Base-by-base conservation (phyloP, 2,113 vertebrate genomes). In the Oncorhynchus tshawytscha region DNA sequence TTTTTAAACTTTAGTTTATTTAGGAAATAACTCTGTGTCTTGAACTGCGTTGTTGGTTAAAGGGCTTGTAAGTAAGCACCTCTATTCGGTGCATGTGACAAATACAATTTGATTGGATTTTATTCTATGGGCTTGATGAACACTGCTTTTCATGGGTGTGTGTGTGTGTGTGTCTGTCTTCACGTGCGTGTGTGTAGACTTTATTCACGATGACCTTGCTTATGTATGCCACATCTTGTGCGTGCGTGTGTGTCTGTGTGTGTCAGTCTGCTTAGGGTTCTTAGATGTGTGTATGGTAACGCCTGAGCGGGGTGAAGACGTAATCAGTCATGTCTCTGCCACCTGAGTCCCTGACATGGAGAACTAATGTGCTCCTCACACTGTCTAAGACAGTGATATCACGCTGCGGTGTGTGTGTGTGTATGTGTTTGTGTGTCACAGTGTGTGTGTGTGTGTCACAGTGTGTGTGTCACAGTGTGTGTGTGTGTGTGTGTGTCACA, bases 221-320 rank as follows among this genome's bases (percentile, higher is more conserved):
- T 45, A 11, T 11, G 9, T 45, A 11, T 45, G 39, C 39, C 34
- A 39, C 34, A 9, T 39, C 34, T 45, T 20, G 54, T 45, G 4
- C 3, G 54, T 45, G 4, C 8, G 54, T 64, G 62, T 2, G 62
- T 27, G 67, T 22, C 16, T 64, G 60, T 25, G 62, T 62, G n/a
- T 22, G 15, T 15, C 54, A 57, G 59, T 22, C 54, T 57, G 13
- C 18, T 57, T 15, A 57, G 4, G 54, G 59, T 62, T 62, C 18
- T 24, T 7, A 24, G 59, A 22, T 62, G 59, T n/a, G 9, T 57
- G 16, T 22, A 11, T 62, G 59, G 20, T n/a, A 8, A 62, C 60
- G 74, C 72, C 64, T n/a, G 67, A 48, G n/a, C 49, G 34, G 71
- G 72, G 77, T 48, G 67, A 39, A 31, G 51, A 69, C 51, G 20